phyloP scores from a whole-genome alignment of 1,140 invertebrate species.

The Monochamus saltuarius region DNA sequence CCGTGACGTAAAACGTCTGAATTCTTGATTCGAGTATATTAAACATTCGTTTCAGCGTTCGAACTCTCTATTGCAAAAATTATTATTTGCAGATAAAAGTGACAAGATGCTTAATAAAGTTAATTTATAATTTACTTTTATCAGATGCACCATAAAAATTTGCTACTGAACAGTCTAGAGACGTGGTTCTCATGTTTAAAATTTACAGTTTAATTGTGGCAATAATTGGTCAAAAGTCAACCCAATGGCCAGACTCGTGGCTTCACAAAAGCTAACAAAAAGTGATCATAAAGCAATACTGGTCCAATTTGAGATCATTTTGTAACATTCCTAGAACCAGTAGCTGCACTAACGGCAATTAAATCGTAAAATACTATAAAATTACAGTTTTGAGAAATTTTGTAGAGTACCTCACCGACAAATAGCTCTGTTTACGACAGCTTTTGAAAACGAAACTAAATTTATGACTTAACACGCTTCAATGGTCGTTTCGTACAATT shows the following conservation, averaged over 20 bases:
- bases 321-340: conserved; percentile 11
- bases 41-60: no score
- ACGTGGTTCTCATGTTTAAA: not conserved
- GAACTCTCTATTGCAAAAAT: no score
- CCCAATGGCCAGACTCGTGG: conserved; percentile 11
- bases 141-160: no score
- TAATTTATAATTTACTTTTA: no score
- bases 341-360: conserved; percentile 10
- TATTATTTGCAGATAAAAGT: no score
- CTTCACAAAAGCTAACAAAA: conserved; percentile 15
- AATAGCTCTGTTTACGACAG: conserved; percentile 22
- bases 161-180: no score
- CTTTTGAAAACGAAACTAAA: conserved; percentile 30
- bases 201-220: conserved; percentile 13
- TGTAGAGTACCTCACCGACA: conserved; percentile 16
- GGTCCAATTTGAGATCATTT: conserved; percentile 3
- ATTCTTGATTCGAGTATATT: no score
- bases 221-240: conserved; percentile 11
- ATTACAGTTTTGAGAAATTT: conserved; percentile 27
- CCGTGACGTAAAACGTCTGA: no score
- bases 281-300: conserved; percentile 9
- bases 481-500: conserved; percentile 19
- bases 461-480: conserved; percentile 38
- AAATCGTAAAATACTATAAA: conserved; percentile 35
- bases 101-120: no score